These are phyloP conservation scores for Morone saxatilis DNA, from an alignment of 2,113 vertebrate genomes.

Conservation along the genomic window DNA sequence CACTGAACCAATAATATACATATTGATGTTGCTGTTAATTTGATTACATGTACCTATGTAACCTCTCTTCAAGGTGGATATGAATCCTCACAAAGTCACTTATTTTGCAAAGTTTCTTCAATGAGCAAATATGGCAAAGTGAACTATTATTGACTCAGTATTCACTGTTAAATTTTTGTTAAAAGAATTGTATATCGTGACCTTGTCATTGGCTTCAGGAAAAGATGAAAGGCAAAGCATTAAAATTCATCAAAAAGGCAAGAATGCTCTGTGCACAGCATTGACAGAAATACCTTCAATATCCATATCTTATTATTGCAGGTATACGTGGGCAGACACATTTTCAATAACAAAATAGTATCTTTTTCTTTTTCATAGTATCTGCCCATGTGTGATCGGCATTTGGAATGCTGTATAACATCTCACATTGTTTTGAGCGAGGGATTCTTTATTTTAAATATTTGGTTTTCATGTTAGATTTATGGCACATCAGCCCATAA, in stretches of 20 bases:
- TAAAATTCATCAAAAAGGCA: slow-evolving; percentile 29
- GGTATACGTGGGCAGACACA: neutral
- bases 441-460: neutral
- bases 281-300: slow-evolving; percentile 10
- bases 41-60: slow-evolving; percentile 11
- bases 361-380: neutral
- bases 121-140: slow-evolving; percentile 6
- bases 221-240: slow-evolving; percentile 27
- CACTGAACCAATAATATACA: neutral
- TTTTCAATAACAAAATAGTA: slow-evolving; percentile 21
- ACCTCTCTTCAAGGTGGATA: neutral
- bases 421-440: neutral
- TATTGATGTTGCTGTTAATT: slow-evolving; percentile 12
- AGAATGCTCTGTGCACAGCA: slow-evolving; percentile 21
- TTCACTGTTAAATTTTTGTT: neutral
- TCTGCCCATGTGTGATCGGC: neutral
- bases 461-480: slow-evolving; percentile 41
- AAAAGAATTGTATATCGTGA: slow-evolving; percentile 27
- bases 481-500: slow-evolving; percentile 20
- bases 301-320: slow-evolving; percentile 14
- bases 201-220: slow-evolving; percentile 26
- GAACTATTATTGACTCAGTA: neutral
- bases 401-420: neutral
- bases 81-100: neutral
- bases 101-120: neutral